Evolutionary conservation across 2,797 vertebrate genomes (phyloP).

Genomic region (Protosalanx chinensis): DNA sequence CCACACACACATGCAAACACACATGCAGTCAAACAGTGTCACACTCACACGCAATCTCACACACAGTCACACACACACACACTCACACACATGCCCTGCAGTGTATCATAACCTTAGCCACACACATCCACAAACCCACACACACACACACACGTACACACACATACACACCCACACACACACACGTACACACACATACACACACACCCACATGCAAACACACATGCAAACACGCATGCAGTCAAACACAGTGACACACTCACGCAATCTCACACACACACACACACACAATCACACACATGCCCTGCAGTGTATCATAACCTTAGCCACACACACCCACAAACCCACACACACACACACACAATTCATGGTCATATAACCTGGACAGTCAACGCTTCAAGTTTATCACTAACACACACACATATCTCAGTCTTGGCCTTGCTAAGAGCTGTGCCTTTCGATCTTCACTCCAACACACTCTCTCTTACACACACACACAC

Average conservation of each 20-base stretch:
- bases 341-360: constrained; percentile 1
- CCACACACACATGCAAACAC: too few relatives aligned
- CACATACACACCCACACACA: not conserved
- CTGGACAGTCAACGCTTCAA: not conserved
- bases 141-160: not conserved
- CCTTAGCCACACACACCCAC: constrained; percentile 23
- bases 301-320: constrained; percentile 28
- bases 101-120: constrained; percentile 35
- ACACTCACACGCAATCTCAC: too few relatives aligned
- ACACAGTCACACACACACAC: too few relatives aligned
- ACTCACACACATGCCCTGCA: constrained; percentile 36
- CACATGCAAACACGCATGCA: constrained; percentile 17
- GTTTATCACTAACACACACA: constrained; percentile 11
- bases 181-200: too few relatives aligned
- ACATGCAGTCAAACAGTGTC: too few relatives aligned
- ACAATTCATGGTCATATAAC: not conserved
- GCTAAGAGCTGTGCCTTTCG: constrained; percentile 64
- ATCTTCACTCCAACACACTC: constrained; percentile 24
- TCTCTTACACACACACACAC: constrained; percentile 17
- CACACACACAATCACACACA: too few relatives aligned
- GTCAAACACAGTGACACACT: too few relatives aligned
- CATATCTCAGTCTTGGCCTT: constrained; percentile 19
- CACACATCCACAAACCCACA: not conserved
- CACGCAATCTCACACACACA: too few relatives aligned
- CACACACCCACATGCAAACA: constrained; percentile 3